phyloP scores from a whole-genome alignment of 2,888 invertebrate genomes.

The Leptothorax acervorum region DNA sequence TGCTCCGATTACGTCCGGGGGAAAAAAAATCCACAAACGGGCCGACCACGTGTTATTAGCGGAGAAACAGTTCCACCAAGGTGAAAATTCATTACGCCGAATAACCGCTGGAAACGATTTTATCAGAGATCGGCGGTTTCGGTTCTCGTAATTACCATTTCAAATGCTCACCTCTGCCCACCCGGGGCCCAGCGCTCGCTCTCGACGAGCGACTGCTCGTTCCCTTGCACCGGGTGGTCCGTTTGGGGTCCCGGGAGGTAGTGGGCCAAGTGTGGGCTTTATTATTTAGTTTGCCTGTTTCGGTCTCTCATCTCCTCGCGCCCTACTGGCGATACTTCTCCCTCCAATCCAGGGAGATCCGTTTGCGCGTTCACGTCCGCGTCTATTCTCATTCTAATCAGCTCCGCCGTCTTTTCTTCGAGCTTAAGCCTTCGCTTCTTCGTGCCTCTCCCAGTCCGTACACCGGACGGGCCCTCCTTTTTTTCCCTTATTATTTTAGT shows the following conservation, averaged over 20 bases:
- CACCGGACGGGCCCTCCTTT: constrained; percentile 57
- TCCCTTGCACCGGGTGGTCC: constrained; percentile 84
- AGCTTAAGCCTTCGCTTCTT: constrained; percentile 70
- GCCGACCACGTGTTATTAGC: constrained; percentile 15
- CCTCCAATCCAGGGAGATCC: constrained; percentile 30
- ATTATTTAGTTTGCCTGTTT: constrained; percentile 84
- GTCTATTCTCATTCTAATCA: constrained; percentile 84
- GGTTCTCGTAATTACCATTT: constrained; percentile 83
- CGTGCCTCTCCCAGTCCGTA: constrained; percentile 50
- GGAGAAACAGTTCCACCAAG: constrained; percentile 34
- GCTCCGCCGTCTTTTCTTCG: constrained; percentile 76
- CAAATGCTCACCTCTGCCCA: constrained; percentile 83
- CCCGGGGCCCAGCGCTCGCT: constrained; percentile 73
- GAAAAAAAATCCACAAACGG: constrained; percentile 13
- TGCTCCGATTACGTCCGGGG: background rate
- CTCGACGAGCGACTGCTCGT: constrained; percentile 72
- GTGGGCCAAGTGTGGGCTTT: constrained; percentile 78
- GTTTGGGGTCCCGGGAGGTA: constrained; percentile 77
- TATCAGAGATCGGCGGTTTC: constrained; percentile 78
- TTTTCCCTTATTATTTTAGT: constrained; percentile 78
- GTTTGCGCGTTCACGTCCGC: constrained; percentile 79
- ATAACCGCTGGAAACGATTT: constrained; percentile 79
- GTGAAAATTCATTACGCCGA: constrained; percentile 67
- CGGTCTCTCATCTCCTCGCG: constrained; percentile 83
- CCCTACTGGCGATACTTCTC: constrained; percentile 39